Conservation (phyloP, 2,888 invertebrate species). For the Muschampia plurimacula region DNA sequence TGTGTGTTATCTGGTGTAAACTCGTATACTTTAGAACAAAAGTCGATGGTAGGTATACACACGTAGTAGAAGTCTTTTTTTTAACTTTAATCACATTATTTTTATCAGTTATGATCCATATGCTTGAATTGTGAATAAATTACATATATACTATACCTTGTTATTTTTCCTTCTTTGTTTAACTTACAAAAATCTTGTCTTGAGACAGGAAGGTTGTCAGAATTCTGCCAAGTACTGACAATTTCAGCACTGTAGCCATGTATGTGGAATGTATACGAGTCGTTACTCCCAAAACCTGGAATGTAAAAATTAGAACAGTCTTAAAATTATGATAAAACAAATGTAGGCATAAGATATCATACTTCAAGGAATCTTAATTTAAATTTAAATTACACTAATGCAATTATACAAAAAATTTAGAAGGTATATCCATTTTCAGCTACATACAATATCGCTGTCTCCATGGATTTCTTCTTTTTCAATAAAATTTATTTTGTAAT, state of each 20-base stretch:
- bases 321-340: background rate
- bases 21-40: no score
- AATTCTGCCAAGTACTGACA: slow-evolving; percentile 69
- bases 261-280: slow-evolving; percentile 86
- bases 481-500: no score
- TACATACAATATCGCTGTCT: background rate
- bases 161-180: slow-evolving; percentile 64
- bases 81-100: no score
- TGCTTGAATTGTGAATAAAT: no score
- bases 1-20: no score
- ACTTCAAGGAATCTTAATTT: no score
- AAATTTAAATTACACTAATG: no score
- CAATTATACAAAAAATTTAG: no score
- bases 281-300: slow-evolving; percentile 79
- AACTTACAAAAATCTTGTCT: slow-evolving; percentile 66
- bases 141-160: slow-evolving; percentile 57
- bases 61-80: no score
- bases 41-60: no score
- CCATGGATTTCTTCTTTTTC: background rate
- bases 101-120: no score
- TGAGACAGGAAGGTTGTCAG: slow-evolving; percentile 65
- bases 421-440: no score
- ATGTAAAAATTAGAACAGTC: background rate
- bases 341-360: background rate
- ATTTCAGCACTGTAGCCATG: slow-evolving; percentile 86